phyloP scores from a whole-genome alignment of 1,140 invertebrate genomes.

The Cyphomyrmex costatus region DNA sequence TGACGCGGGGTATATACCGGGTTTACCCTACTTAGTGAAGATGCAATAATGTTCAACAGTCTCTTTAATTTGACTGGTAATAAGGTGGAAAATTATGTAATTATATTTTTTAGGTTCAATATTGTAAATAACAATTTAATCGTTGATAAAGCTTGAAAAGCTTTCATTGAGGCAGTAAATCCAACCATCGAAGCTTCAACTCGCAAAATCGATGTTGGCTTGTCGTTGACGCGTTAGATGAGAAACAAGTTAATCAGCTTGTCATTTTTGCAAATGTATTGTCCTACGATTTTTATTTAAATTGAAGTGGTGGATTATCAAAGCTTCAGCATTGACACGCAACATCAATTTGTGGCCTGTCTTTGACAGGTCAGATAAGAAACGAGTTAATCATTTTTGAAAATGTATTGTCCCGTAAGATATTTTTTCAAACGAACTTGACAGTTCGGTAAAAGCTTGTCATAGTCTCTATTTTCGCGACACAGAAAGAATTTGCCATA shows the following conservation, averaged over 20 bases:
- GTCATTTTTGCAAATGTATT: constrained; percentile 28
- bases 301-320: neutral
- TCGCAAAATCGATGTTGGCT: constrained; percentile 31
- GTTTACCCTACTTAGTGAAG: too few relatives aligned
- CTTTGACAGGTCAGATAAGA: constrained; percentile 17
- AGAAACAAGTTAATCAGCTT: constrained; percentile 13
- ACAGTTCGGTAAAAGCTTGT: neutral
- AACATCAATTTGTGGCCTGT: constrained; percentile 28
- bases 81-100: neutral
- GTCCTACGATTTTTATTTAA: neutral
- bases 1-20: too few relatives aligned
- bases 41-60: neutral
- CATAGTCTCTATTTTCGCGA: neutral
- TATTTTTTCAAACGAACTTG: constrained; percentile 1
- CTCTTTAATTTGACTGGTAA: neutral
- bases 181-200: neutral
- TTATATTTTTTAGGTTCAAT: neutral
- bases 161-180: neutral
- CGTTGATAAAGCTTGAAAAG: neutral
- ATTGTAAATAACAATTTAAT: neutral
- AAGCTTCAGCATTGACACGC: neutral
- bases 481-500: neutral
- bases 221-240: constrained; percentile 2
- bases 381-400: constrained; percentile 18
- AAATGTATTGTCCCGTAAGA: constrained; percentile 6